These are phyloP conservation scores for Zingel zingel DNA, from an alignment of 2,113 vertebrate species.

Conservation along the genomic window DNA sequence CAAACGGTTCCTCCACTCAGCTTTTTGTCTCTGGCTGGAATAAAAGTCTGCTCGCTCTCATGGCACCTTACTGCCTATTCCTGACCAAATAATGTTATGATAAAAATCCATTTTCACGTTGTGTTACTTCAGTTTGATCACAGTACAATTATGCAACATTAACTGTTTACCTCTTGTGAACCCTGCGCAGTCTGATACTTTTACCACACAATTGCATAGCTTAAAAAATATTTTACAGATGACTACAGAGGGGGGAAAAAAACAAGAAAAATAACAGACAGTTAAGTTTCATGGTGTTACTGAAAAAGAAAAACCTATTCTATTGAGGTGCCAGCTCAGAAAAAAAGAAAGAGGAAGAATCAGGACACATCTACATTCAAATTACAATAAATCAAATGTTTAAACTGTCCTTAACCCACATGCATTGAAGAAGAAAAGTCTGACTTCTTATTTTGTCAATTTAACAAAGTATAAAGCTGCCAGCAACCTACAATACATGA, in stretches of 20 bases:
- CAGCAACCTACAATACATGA: not conserved
- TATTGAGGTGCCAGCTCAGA: not conserved
- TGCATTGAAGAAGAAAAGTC: too few species aligned
- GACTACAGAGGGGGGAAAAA: not conserved
- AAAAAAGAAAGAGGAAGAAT: not conserved
- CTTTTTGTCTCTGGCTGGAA: not conserved
- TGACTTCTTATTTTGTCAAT: not conserved
- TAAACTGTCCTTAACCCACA: too few species aligned
- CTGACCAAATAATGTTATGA: too few species aligned
- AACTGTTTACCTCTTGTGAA: slow-evolving; percentile 19
- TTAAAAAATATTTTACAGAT: slow-evolving; percentile 8
- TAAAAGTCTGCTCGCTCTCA: not conserved
- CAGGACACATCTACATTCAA: not conserved
- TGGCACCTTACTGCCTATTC: not conserved
- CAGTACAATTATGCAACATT: not conserved
- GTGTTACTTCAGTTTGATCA: not conserved
- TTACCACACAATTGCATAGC: slow-evolving; percentile 1
- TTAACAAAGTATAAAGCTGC: not conserved
- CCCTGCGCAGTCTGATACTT: not conserved
- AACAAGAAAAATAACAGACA: not conserved
- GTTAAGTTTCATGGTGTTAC: not conserved
- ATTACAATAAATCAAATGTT: not conserved
- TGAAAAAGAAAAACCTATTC: not conserved
- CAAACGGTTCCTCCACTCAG: not conserved
- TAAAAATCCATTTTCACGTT: not conserved